A percentile compares a stretch with the other conserved stretches of the same genome.
Conservation (phyloP, 1,140 invertebrate species). For the Stegodyphus dumicola region DNA sequence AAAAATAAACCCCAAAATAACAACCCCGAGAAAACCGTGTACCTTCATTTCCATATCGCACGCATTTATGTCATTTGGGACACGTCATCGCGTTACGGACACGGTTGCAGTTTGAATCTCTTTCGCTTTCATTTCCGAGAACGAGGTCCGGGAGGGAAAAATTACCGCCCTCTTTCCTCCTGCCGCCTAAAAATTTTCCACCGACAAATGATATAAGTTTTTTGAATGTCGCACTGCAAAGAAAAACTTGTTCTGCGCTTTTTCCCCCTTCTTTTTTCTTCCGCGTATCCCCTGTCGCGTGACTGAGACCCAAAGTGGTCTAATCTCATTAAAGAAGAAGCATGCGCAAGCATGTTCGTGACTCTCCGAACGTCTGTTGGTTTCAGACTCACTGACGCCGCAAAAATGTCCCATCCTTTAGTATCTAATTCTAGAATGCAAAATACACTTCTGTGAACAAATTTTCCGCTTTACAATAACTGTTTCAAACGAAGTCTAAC, state of each 20-base stretch:
- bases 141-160: background rate
- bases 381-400: too few relatives aligned
- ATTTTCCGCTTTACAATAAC: too few relatives aligned
- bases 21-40: slow-evolving; percentile 1
- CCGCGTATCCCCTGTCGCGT: background rate
- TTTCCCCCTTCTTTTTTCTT: background rate
- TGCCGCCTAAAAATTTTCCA: background rate
- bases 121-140: slow-evolving; percentile 41
- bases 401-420: too few relatives aligned
- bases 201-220: too few relatives aligned
- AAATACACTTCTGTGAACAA: too few relatives aligned
- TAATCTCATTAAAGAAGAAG: background rate
- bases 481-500: too few relatives aligned
- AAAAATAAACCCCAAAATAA: too few relatives aligned
- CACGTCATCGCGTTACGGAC: slow-evolving; percentile 46
- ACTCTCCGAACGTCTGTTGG: too few relatives aligned
- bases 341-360: too few relatives aligned
- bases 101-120: slow-evolving; percentile 38
- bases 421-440: too few relatives aligned
- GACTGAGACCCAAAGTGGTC: background rate
- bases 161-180: background rate
- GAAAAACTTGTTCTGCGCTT: slow-evolving; percentile 3
- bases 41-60: slow-evolving; percentile 41
- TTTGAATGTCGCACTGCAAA: background rate
- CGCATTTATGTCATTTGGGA: slow-evolving; percentile 48